Conservation (phyloP, 2,888 invertebrate species). For the Polydrusus tereticollis region DNA sequence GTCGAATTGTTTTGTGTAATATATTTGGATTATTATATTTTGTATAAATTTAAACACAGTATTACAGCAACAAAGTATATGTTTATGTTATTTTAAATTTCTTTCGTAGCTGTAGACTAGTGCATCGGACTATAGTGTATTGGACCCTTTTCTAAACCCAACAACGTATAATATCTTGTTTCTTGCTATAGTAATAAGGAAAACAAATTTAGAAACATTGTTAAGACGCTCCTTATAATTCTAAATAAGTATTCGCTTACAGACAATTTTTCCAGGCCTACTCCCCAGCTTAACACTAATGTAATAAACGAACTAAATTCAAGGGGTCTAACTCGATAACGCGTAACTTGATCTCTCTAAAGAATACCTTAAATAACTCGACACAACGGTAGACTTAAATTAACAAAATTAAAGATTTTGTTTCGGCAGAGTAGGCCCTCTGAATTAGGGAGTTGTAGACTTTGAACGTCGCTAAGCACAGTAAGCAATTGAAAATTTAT, state of each 20-base stretch:
- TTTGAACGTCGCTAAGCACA: neutral
- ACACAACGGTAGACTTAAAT: conserved; percentile 12
- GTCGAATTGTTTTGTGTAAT: too few relatives aligned
- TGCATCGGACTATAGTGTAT: too few relatives aligned
- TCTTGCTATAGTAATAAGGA: neutral
- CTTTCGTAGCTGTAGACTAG: too few relatives aligned
- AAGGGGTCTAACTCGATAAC: conserved; percentile 16
- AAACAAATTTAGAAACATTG: neutral
- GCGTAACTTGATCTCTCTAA: conserved; percentile 11
- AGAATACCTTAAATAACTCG: conserved; percentile 22
- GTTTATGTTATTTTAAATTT: too few relatives aligned
- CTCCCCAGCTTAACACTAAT: neutral
- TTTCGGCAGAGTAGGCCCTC: neutral
- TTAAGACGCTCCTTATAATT: neutral
- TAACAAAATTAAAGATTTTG: conserved; percentile 13
- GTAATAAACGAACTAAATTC: conserved; percentile 16
- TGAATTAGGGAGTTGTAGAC: neutral
- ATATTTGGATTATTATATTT: too few relatives aligned
- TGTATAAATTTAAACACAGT: too few relatives aligned
- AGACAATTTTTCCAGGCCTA: neutral
- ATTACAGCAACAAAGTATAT: too few relatives aligned
- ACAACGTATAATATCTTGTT: too few relatives aligned
- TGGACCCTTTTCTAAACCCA: too few relatives aligned
- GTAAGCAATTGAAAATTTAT: too few relatives aligned
- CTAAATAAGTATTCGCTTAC: neutral